phyloP scores from a whole-genome alignment of 2,888 invertebrate species.

The Charanyca ferruginea region DNA sequence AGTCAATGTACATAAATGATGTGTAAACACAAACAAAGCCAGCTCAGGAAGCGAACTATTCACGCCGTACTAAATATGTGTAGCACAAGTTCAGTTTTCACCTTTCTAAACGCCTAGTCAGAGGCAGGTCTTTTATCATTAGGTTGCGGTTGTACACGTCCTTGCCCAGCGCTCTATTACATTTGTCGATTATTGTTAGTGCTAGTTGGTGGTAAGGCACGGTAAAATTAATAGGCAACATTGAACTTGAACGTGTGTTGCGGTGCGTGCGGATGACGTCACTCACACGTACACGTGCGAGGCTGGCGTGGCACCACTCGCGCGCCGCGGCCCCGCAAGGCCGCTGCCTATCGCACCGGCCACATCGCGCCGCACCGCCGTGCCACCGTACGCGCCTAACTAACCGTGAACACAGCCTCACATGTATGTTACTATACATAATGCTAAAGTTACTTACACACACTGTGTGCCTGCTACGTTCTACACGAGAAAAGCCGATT shows the following conservation, averaged over 20 bases:
- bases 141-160: conserved; percentile 46
- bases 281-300: conserved; percentile 75
- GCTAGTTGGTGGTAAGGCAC: conserved; percentile 74
- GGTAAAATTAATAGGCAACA: conserved; percentile 86
- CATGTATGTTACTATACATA: conserved; percentile 41
- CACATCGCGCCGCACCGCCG: conserved; percentile 62
- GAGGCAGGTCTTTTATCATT: conserved; percentile 35
- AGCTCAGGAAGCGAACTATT: conserved; percentile 43
- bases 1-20: conserved; percentile 49
- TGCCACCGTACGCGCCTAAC: conserved; percentile 61
- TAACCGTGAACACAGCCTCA: conserved; percentile 69
- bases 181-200: conserved; percentile 54
- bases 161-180: conserved; percentile 53
- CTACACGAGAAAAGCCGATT: conserved; percentile 23
- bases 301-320: conserved; percentile 70
- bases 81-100: conserved; percentile 49
- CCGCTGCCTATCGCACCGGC: conserved; percentile 75
- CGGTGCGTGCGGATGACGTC: conserved; percentile 85
- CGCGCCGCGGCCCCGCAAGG: conserved; percentile 73
- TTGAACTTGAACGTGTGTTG: conserved; percentile 88
- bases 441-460: conserved; percentile 16
- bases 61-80: conserved; percentile 40
- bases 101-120: conserved; percentile 54
- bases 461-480: conserved; percentile 5
- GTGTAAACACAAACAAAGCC: conserved; percentile 42